Base-by-base conservation (phyloP, 2,797 vertebrate species). In the Chromis chromis region DNA sequence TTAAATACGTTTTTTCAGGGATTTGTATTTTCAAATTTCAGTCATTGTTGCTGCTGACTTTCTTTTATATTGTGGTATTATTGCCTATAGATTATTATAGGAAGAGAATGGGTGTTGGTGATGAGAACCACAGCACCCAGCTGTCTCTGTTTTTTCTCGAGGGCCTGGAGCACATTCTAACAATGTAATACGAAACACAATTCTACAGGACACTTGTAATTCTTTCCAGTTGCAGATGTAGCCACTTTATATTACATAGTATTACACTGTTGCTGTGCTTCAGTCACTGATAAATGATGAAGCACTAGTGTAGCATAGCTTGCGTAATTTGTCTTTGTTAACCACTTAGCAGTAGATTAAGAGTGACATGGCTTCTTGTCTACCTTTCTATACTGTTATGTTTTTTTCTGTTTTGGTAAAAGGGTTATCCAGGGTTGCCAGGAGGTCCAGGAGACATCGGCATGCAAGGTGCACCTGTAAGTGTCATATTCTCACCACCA, bases 361-460 rank as follows among this genome's bases (percentile, higher is more conserved):
- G 6, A 42, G 17, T 62, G 27, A 64, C 19, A 33, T 40, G 0
- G 7, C 53, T 70, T 78, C 6, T 50, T 63, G 14, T 78, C 31
- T 65, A 14, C 21, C 2, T 44, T 39, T 85, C 6, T 17, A 13
- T 57, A 31, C 21, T 74, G 7, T 70, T 44, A 6, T 71, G 1
- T 69, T 49, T 3, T n/a, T 4, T 81, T 74, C 74, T 11, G 86
- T 88, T 84, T 88, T 81, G 77, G 53, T 89, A 72, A 54, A 79
- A 99, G 98, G 98, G 98, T 25, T 99, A 99, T 87, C 89, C 95
- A 78, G 98, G 98, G 82, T 79, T 94, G 84, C 93, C 97, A 77
- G 98, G 98, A 56, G 48, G 90, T 87, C 93, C 96, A 60, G 98
- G 98, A 31, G 92, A 95, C 57, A 44, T 96, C 1, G 98, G 98